Evolutionary conservation across 2,797 vertebrate genomes (phyloP).

Genomic region (Arctocebus calabarensis): DNA sequence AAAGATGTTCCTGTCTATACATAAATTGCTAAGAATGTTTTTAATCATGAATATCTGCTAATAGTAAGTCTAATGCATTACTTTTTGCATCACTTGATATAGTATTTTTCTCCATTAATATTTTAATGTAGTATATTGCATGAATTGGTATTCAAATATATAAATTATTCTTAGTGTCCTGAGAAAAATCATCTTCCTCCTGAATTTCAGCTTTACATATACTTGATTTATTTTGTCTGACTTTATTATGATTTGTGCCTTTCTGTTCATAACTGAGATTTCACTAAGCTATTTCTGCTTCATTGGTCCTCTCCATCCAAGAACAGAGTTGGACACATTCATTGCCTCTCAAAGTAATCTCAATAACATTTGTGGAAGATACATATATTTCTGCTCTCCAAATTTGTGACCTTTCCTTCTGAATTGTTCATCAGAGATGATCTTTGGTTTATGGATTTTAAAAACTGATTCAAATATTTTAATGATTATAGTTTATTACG

Average conservation of each 20-base stretch:
- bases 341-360: neutral
- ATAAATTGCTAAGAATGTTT: neutral
- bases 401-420: neutral
- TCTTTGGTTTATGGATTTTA: neutral
- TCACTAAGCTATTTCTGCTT: neutral
- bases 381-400: neutral
- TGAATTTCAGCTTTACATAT: neutral
- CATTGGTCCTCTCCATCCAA: fast-evolving
- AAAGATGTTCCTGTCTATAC: neutral
- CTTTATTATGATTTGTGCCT: neutral
- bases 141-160: neutral
- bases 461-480: neutral
- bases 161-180: neutral
- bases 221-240: neutral
- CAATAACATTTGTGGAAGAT: neutral
- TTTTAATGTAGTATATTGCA: neutral
- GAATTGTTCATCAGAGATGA: neutral
- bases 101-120: neutral
- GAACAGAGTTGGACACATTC: neutral
- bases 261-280: neutral
- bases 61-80: neutral
- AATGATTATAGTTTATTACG: neutral
- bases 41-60: neutral
- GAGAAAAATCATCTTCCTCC: neutral
- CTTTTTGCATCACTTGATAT: neutral